Evolutionary conservation across 2,888 invertebrate genomes (phyloP), one percentile per base, ranked within the genome.

Genomic region (Smittia sp.): DNA sequence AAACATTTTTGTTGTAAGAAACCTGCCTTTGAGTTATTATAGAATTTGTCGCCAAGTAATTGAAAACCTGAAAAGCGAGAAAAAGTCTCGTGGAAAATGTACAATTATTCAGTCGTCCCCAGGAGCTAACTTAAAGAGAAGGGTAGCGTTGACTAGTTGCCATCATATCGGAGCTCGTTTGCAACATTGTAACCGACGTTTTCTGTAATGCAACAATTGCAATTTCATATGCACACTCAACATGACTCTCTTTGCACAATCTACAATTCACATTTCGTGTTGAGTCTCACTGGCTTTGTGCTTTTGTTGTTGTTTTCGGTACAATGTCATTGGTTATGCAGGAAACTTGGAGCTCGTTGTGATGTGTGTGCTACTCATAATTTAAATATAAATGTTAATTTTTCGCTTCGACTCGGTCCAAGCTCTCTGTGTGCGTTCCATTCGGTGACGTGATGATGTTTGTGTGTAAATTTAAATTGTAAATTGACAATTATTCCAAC

Each of bases 301-400:
- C 13, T 58, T 58, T 58, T 58, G 24, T 46, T 68, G 46, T 68
- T 20, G 15, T n/a, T 46, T 46, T 46, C 68, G n/a, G 24, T 68
- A 67, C 67, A 67, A 67, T 41, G 68, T 68, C 41, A 58, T 20
- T 58, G 58, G 58, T 58, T 58, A 38, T 66, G 38, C 68, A 68
- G 68, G 68, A 68, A 68, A 67, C 58, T 58, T n/a, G 13, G 15
- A 58, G n/a, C 58, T 58, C 58, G 18, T 22, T 18, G 58, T 32
- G 32, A 46, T 46, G 46, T 67, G 67, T 69, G 69, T 69, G 27
- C 18, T 39, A 27, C 69, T 54, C 54, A 69, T 69, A 54, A 69
- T 69, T 69, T 69, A 69, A 41, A 69, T 69, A 41, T 52, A 24
- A 69, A 69, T 69, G 69, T 27, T 69, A 69, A 69, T 69, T 69